Evolutionary conservation across 1,140 invertebrate species (phyloP), one percentile per base, ranked within the genome.

Genomic region (Drosophila grimshawi): DNA sequence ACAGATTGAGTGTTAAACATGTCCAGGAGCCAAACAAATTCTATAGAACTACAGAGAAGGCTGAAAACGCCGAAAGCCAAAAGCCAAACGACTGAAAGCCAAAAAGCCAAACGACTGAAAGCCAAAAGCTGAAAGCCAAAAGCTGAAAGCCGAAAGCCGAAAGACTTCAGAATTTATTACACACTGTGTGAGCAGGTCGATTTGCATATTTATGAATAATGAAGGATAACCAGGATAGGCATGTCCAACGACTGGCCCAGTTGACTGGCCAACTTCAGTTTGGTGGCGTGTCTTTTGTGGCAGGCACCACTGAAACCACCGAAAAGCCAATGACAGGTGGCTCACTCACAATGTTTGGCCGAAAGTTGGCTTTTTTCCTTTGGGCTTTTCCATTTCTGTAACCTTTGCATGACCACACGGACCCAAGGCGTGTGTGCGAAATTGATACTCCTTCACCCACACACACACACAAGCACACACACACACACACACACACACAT

Each of bases 191-290:
- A 19, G 30, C 27, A 49, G 48, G 2, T n/a, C 59, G 67, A 89
- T 89, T 89, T 89, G 85, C 85, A 89, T 89, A 89, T 89, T 88
- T 89, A 89, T 86, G 82, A 86, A 88, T 86, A 86, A 86, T 89
- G 80, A 82, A 79, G 86, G 75, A 90, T 89, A 85, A 73, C 83
- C 76, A 80, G 77, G 56, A 73, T 68, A 67, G 39, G 39, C 39
- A 43, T 43, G 39, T 43, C 39, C 39, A 43, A 41, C 33, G 41
- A 30, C n/a, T 59, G 49, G 48, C 62, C 41, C 19, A 19, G 19
- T 19, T 19, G 19, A 19, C 19, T 60, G 56, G 60, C 64, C 66
- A 64, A 64, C 61, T 48, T 69, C 46, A 41, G 51, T 51, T 37
- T 48, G 8, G 10, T 27, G 52, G 43, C 32, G 46, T 49, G 46